These are phyloP conservation scores for Micropoecilia bifurca DNA, from an alignment of 2,797 vertebrate genomes.

Conservation along the genomic window DNA sequence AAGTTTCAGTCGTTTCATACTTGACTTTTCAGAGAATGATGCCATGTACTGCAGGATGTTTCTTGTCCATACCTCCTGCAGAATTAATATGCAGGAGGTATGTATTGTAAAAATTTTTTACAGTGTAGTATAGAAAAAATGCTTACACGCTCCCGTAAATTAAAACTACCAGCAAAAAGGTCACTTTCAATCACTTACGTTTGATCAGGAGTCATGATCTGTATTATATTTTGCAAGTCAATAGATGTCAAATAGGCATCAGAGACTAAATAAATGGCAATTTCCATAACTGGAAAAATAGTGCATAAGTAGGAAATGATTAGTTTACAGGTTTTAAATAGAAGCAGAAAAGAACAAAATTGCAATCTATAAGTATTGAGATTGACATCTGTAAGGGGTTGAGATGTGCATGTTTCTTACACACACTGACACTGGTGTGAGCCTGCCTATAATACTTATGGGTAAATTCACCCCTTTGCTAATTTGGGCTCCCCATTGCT, in stretches of 20 bases:
- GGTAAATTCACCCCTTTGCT: neutral
- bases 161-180: neutral
- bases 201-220: neutral
- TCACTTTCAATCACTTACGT: neutral
- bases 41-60: neutral
- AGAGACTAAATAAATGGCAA: neutral
- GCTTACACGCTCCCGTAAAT: neutral
- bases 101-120: too few relatives aligned
- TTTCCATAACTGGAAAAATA: neutral
- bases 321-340: neutral
- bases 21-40: neutral
- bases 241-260: neutral
- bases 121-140: neutral
- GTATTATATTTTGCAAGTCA: neutral
- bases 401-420: neutral
- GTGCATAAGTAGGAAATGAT: neutral
- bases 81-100: too few relatives aligned
- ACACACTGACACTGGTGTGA: neutral
- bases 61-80: neutral
- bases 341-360: neutral
- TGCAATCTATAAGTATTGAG: neutral
- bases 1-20: neutral
- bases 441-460: neutral
- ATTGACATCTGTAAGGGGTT: neutral
- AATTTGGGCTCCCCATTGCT: neutral